Conservation (phyloP, 2,113 vertebrate species). For the Scartelaos histophorus region DNA sequence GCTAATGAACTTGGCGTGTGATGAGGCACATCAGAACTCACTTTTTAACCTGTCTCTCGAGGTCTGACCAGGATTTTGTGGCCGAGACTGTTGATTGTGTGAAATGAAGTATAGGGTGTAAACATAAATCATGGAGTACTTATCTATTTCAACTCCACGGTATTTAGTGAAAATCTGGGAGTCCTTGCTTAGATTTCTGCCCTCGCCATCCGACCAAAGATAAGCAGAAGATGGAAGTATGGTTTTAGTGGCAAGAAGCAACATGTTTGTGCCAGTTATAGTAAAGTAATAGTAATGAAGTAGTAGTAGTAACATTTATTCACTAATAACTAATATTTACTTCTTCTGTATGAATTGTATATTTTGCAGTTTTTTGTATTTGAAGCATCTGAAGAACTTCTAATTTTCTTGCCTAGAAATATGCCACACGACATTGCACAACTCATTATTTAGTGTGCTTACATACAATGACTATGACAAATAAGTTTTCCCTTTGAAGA, state of each 20-base stretch:
- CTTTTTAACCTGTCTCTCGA: constrained; percentile 67
- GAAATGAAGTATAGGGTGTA: constrained; percentile 49
- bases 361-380: neutral
- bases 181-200: too few relatives aligned
- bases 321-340: neutral
- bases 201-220: too few relatives aligned
- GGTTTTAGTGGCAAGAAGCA: constrained; percentile 47
- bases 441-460: constrained; percentile 73
- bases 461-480: constrained; percentile 26
- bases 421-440: constrained; percentile 64
- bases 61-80: constrained; percentile 44
- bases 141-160: constrained; percentile 22
- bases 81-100: neutral
- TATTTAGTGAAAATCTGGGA: constrained; percentile 11
- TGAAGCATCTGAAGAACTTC: neutral
- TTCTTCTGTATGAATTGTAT: neutral
- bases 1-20: constrained; percentile 57
- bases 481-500: constrained; percentile 59
- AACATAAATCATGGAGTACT: constrained; percentile 57
- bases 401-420: neutral
- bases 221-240: too few relatives aligned
- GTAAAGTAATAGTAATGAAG: neutral
- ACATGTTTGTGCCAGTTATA: constrained; percentile 49
- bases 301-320: neutral
- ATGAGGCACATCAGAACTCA: constrained; percentile 49